phyloP scores from a whole-genome alignment of 2,113 vertebrate genomes.

The Glaucomys volans region DNA sequence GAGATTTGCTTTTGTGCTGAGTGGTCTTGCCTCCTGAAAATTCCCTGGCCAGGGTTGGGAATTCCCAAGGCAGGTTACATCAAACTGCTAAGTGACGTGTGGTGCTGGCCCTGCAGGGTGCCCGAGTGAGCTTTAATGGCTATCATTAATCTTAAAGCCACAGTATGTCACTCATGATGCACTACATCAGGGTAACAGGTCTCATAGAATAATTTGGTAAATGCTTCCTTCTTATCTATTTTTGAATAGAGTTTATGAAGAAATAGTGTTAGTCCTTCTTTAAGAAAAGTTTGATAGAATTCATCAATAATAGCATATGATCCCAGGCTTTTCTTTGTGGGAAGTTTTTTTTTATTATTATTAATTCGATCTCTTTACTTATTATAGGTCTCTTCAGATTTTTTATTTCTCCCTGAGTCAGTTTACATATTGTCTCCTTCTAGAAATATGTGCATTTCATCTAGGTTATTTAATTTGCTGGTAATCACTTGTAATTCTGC shows the following conservation, averaged over 20 bases:
- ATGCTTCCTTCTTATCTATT: not conserved
- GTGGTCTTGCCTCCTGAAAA: not conserved
- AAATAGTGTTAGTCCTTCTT: not conserved
- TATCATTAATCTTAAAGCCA: not conserved
- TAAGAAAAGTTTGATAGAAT: not conserved
- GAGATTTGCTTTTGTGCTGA: not conserved
- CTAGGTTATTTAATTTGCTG: not conserved
- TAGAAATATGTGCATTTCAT: constrained; percentile 10
- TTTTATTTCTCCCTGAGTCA: constrained; percentile 3
- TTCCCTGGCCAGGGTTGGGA: not conserved
- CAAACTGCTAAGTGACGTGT: not conserved
- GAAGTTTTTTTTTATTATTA: not conserved
- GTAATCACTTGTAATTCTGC: not conserved
- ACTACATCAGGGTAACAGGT: not conserved
- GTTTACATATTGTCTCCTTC: not conserved
- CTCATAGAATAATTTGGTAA: not conserved
- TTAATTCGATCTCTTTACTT: not conserved
- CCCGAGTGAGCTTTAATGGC: not conserved
- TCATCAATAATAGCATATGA: not conserved
- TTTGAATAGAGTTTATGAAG: not conserved
- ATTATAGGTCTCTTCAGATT: not conserved
- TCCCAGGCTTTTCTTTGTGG: not conserved
- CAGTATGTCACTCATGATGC: not conserved
- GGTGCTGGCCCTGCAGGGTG: not conserved
- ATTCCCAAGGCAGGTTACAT: not conserved